Evolutionary conservation across 2,888 invertebrate species (phyloP), one percentile per base, ranked within the genome.

Genomic region (Dermolepida albohirtum): DNA sequence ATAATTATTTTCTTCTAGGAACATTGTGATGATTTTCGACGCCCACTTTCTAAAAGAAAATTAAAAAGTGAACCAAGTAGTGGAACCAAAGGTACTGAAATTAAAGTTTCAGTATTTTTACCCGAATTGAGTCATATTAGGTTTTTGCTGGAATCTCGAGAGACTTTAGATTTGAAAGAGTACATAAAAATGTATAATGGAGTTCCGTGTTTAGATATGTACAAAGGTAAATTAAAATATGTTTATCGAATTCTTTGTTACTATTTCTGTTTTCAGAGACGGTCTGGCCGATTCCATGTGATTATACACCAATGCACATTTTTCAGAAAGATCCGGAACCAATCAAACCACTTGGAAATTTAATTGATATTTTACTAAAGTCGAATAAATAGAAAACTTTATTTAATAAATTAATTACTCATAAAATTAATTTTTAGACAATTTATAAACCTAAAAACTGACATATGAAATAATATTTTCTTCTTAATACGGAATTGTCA

Each of bases 401-500:
- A 14, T 10, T 51, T 22, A 16, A 40, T 62, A 62, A 62, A 62
- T 44, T 47, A 29, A 14, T 39, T 65, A 65, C 16, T 29, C 29
- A 50, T n/a, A 63, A 44, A 63, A 63, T 6, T 12, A 17, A 12
- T 22, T 27, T 5, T 6, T 22, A n/a, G 12, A 52, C 7, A 8
- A 27, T 34, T 80, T 77, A 86, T 39, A 87, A 72, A 11, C 87
- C 87, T 75, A 87, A 79, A 72, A 85, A 84, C 71, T 86, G 84
- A 74, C 88, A 88, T 64, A 88, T 81, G 62, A 84, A 85, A 73
- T 86, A 86, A 79, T 87, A 88, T 77, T 87, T 87, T 71, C 84
- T 81, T 12, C 83, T 80, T 5, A 82, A 79, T 71, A 80, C 83
- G 11, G 84, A 83, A 72, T 83, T 80, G 57, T 84, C 84, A 34